Percentiles rank a stretch among this genome's conserved stretches.
Evolutionary conservation across 2,797 vertebrate genomes (phyloP).

Genomic region (Emydoidea blandingii): DNA sequence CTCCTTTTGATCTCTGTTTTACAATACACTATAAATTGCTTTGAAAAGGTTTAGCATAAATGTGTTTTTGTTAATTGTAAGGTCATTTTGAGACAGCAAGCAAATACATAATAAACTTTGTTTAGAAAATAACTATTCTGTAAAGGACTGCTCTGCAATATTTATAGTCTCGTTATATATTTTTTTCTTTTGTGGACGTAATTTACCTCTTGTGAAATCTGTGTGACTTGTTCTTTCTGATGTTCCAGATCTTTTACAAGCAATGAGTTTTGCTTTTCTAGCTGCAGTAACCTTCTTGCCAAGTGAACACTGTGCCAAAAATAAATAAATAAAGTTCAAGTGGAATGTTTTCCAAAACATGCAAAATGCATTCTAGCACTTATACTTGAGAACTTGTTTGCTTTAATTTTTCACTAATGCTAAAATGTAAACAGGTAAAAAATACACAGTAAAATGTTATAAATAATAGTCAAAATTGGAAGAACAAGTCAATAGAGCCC

Average conservation of each 20-base stretch:
- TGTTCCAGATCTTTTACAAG: constrained; percentile 92
- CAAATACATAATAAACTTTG: constrained; percentile 58
- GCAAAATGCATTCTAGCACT: constrained; percentile 46
- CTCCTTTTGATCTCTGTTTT: constrained; percentile 74
- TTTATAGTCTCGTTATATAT: constrained; percentile 37
- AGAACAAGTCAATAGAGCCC: neutral
- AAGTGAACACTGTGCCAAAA: constrained; percentile 91
- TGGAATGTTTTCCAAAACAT: constrained; percentile 59
- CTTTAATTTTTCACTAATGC: constrained; percentile 28
- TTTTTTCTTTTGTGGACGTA: constrained; percentile 39
- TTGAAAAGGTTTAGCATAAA: constrained; percentile 56
- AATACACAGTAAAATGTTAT: constrained; percentile 18
- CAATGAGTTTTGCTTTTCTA: constrained; percentile 94
- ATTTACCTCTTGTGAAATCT: constrained; percentile 92
- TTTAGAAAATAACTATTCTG: constrained; percentile 58
- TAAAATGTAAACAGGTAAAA: constrained; percentile 49
- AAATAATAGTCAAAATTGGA: constrained; percentile 1
- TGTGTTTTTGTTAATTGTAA: constrained; percentile 60
- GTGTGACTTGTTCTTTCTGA: constrained; percentile 85
- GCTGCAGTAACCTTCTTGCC: constrained; percentile 94
- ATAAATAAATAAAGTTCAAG: constrained; percentile 61
- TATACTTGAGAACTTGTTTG: constrained; percentile 26
- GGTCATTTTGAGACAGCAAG: constrained; percentile 57
- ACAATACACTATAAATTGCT: constrained; percentile 58
- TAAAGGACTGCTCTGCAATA: constrained; percentile 49